These are phyloP conservation scores for Arctocebus calabarensis DNA, from an alignment of 2,797 vertebrate species.

Conservation along the genomic window DNA sequence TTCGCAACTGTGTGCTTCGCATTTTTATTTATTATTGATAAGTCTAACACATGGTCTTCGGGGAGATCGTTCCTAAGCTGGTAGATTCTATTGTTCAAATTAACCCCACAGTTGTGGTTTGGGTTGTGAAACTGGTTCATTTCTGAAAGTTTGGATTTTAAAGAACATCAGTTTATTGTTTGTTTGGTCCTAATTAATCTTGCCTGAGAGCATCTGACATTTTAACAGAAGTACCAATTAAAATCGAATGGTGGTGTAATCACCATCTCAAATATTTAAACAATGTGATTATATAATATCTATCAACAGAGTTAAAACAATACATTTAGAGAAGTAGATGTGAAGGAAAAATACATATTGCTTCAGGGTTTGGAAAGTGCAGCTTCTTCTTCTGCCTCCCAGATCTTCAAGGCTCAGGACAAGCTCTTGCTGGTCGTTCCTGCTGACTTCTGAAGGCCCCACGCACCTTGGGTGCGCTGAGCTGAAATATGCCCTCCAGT, in stretches of 20 bases:
- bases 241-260: conserved; percentile 64
- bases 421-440: conserved; percentile 59
- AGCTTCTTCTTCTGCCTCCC: conserved; percentile 32
- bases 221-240: conserved; percentile 69
- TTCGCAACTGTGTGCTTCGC: neutral
- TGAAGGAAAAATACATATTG: conserved; percentile 40
- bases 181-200: conserved; percentile 72
- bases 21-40: neutral
- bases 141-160: conserved; percentile 64
- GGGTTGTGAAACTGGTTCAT: conserved; percentile 28
- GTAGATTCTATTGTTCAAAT: neutral
- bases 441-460: conserved; percentile 45
- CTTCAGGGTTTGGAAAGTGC: conserved; percentile 65
- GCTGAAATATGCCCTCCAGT: conserved; percentile 48
- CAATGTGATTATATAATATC: conserved; percentile 73
- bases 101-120: neutral
- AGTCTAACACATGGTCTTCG: neutral
- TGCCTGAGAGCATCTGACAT: conserved; percentile 66
- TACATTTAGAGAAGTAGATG: conserved; percentile 14
- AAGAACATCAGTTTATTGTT: conserved; percentile 62
- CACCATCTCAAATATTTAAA: conserved; percentile 75
- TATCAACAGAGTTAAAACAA: conserved; percentile 71
- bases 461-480: neutral
- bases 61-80: neutral
- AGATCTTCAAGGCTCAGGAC: conserved; percentile 26